Base-by-base conservation (phyloP, 2,797 vertebrate species). In the Argentina silus region DNA sequence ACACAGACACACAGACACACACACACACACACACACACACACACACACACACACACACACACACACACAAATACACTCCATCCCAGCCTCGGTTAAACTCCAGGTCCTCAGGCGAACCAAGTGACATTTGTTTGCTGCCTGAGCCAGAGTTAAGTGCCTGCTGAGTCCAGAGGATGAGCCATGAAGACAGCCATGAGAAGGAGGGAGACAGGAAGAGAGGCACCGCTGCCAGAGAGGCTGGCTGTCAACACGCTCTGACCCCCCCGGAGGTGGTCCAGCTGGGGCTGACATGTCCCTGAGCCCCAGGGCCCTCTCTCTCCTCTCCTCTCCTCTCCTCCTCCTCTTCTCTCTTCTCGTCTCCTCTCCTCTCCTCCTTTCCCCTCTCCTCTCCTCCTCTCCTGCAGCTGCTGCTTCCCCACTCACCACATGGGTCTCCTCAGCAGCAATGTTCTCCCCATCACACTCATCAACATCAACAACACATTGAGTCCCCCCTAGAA, bases 211-310 rank as follows among this genome's bases (percentile, higher is more conserved):
- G 47, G 44, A 79, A 61, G 77, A 70, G 80, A 82, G 70, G 65
- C 72, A 74, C 76, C 81, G 81, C 78, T 86, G 86, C 88, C 77
- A 61, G 47, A 44, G 68, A 57, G 19, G 10, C 81, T 81, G 81
- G 78, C 83, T 85, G 81, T 89, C 89, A 88, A 82, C 82, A 84
- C 82, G 80, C 76, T 77, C 77, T 88, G 88, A 89, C 88, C 85
- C 87, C 77, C 83, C 84, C 86, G 50, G 68, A 78, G 87, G 89
- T 81, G 48, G 43, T 85, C 81, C 91, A 92, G 90, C 89, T 92
- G 90, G 82, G 83, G 50, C 80, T 88, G 83, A 83, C 70, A 70
- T 88, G 85, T 83, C 77, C 66, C 57, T 11, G 36, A 84, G 83
- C 85, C 75, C 27, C 0, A 1, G 73, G 75, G 72, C 6, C 73